These are phyloP conservation scores for Prunella himalayana DNA, from an alignment of 2,113 vertebrate species.

Conservation along the genomic window DNA sequence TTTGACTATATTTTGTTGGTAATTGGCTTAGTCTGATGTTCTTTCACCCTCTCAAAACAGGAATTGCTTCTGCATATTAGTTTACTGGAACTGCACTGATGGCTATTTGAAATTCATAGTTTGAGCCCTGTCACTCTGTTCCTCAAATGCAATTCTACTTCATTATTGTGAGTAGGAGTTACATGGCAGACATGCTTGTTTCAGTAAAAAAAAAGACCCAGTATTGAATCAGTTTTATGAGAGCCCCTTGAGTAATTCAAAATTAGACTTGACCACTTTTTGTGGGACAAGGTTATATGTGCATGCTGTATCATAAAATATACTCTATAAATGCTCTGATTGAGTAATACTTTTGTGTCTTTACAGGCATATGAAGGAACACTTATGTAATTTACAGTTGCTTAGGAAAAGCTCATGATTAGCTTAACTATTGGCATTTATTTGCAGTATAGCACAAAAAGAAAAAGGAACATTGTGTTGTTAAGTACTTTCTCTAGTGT, in stretches of 20 bases:
- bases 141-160: not conserved
- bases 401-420: conserved; percentile 5
- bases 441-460: not conserved
- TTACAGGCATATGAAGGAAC: conserved; percentile 10
- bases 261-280: not conserved
- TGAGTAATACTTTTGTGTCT: not conserved
- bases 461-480: not conserved
- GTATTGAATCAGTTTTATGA: not conserved
- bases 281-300: not conserved
- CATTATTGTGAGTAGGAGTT: not conserved
- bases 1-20: not conserved
- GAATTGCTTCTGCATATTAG: not conserved
- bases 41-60: not conserved
- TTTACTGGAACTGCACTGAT: not conserved
- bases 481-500: conserved; percentile 31
- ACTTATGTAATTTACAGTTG: conserved; percentile 15
- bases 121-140: not conserved
- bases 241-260: not conserved
- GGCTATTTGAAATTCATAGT: not conserved
- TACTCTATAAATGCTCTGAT: not conserved
- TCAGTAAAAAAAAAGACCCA: not conserved
- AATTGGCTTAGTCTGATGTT: not conserved
- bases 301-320: not conserved
- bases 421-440: conserved; percentile 25
- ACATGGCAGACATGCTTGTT: not conserved